Evolutionary conservation across 2,888 invertebrate genomes (phyloP).

Genomic region (Agapostemon virescens): DNA sequence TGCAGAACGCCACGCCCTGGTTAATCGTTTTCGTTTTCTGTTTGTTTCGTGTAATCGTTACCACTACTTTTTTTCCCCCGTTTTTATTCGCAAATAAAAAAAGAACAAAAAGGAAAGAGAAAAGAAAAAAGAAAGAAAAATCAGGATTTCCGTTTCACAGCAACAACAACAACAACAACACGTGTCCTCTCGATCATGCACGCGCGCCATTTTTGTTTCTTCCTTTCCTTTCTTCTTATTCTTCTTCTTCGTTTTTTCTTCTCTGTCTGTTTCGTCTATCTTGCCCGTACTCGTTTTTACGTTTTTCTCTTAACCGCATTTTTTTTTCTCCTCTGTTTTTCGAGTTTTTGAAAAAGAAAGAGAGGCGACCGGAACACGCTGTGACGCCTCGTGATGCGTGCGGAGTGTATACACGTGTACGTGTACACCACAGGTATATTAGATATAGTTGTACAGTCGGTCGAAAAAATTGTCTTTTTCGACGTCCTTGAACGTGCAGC

Average conservation of each 20-base stretch:
- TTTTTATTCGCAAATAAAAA: neutral
- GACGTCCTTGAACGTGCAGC: neutral
- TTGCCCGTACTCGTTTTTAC: neutral
- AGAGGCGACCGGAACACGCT: conserved; percentile 40
- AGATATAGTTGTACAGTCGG: neutral
- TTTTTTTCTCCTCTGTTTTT: conserved; percentile 17
- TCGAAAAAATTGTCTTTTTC: neutral
- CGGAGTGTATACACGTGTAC: neutral
- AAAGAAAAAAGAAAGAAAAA: no score
- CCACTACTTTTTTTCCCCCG: conserved; percentile 32
- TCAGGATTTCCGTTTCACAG: neutral
- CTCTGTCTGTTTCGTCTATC: no score
- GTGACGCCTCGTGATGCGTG: conserved; percentile 15
- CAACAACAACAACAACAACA: no score
- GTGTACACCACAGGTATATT: neutral
- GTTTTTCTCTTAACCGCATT: neutral
- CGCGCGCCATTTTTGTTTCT: neutral
- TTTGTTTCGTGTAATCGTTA: conserved; percentile 21
- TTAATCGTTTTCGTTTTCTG: conserved; percentile 29
- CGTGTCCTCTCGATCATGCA: conserved; percentile 19
- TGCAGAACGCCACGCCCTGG: conserved; percentile 58
- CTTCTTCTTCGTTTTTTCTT: no score
- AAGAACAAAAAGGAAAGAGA: no score
- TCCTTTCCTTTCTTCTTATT: no score
- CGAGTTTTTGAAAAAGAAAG: conserved; percentile 28